These are phyloP conservation scores for Goniozus legneri DNA, from an alignment of 1,140 invertebrate species.

Conservation along the genomic window DNA sequence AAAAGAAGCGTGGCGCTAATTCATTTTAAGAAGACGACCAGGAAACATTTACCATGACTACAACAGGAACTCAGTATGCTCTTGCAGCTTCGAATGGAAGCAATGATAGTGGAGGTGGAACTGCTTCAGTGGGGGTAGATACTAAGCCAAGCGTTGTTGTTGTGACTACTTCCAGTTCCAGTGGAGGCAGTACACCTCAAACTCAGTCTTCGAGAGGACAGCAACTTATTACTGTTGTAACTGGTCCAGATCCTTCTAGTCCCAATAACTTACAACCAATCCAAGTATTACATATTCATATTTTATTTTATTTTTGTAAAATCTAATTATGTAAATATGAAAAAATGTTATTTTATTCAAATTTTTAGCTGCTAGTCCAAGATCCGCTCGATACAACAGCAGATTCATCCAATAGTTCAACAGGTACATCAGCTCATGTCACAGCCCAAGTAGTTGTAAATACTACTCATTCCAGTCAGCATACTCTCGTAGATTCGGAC, in stretches of 20 bases:
- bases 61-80: conserved; percentile 52
- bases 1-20: conserved; percentile 39
- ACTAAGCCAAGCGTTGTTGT: conserved; percentile 48
- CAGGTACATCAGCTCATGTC: conserved; percentile 50
- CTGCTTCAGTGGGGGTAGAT: conserved; percentile 44
- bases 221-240: conserved; percentile 51
- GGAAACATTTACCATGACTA: conserved; percentile 54
- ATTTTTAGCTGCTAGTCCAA: conserved; percentile 48
- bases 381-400: conserved; percentile 47
- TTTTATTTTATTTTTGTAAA: background rate
- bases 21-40: conserved; percentile 40
- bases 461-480: conserved; percentile 49
- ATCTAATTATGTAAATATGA: background rate
- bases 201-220: conserved; percentile 44
- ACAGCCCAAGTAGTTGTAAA: conserved; percentile 56
- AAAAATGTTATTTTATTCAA: conserved; percentile 9
- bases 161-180: conserved; percentile 49
- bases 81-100: conserved; percentile 49
- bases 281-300: conserved; percentile 28
- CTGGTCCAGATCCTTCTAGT: conserved; percentile 48
- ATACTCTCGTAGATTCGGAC: conserved; percentile 48
- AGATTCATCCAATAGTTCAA: conserved; percentile 52
- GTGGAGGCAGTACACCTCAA: conserved; percentile 41
- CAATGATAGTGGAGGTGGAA: conserved; percentile 44
- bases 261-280: conserved; percentile 51